Base-by-base conservation (phyloP, 1,140 invertebrate genomes). In the Pogonomyrmex californicus region DNA sequence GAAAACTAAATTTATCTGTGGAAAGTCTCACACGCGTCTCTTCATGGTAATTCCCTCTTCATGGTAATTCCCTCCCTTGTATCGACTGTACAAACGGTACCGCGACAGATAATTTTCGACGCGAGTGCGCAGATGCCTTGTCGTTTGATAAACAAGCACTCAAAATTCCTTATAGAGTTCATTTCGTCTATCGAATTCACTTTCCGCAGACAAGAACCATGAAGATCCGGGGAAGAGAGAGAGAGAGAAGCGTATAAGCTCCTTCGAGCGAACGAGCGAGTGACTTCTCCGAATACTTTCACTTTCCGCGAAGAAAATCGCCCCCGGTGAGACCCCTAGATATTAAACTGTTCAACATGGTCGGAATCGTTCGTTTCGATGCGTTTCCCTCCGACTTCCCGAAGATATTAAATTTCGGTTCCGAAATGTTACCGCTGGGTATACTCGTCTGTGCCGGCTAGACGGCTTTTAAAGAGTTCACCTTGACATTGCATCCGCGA, bases 301-400 rank as follows among this genome's bases (percentile, higher is more conserved):
- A 91, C 89, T 89, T 83, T 76, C 63, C 56, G 62, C 71, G 78
- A 81, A 79, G 78, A 63, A 90, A 91, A 88, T 88, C 89, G 90
- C 89, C 81, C 87, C 51, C 82, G 78, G 87, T 81, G 89, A 86
- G 60, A 82, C 77, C 83, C 56, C 66, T 88, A 30, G 90, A 91
- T 91, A 91, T 91, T 91, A 91, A 91, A 91, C 89, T 88, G 90
- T 91, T 91, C 89, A 87, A 91, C 90, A 90, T 91, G 66, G 81
- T 51, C 88, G 71, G 86, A 76, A 90, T 82, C 88, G 88, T 90
- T 90, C 89, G 89, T 90, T 90, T 83, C 88, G 82, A 90, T 90
- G 89, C 89, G 88, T 91, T 91, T 90, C 68, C 77, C 78, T 58
- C 44, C 68, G 76, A 88, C 87, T 90, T 86, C 51, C 86, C 78